Conservation (phyloP, 2,797 vertebrate genomes). For the Rhyacichthys aspro region DNA sequence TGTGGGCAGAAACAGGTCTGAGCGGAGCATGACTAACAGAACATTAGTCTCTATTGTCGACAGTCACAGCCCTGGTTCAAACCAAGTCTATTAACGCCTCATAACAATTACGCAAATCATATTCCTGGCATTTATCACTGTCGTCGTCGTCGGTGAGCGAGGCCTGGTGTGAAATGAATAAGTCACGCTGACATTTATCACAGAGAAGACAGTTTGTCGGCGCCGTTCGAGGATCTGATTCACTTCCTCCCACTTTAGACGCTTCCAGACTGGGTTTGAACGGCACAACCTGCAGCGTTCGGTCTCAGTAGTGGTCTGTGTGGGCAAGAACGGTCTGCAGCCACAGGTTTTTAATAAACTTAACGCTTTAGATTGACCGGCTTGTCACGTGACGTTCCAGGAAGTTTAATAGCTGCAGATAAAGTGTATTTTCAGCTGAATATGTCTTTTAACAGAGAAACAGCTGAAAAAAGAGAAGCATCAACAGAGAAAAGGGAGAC, state of each 20-base stretch:
- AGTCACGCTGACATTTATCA: conserved; percentile 57
- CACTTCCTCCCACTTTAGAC: conserved; percentile 42
- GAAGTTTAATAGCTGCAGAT: too few relatives aligned
- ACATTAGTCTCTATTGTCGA: conserved; percentile 8
- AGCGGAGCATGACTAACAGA: conserved; percentile 1
- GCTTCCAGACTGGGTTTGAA: conserved; percentile 38
- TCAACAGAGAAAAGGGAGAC: too few relatives aligned
- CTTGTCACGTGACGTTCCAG: too few relatives aligned
- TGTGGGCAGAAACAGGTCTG: background rate
- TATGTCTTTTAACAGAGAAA: too few relatives aligned
- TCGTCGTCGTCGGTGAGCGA: conserved; percentile 52
- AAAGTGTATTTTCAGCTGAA: too few relatives aligned
- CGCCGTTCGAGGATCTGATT: conserved; percentile 54
- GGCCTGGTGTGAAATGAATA: conserved; percentile 48
- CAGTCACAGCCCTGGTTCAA: conserved; percentile 15
- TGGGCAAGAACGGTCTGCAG: conserved; percentile 15
- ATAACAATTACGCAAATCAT: conserved; percentile 49
- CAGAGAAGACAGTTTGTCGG: conserved; percentile 33
- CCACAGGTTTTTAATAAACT: too few relatives aligned
- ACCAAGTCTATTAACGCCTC: conserved; percentile 37
- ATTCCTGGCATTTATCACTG: conserved; percentile 60
- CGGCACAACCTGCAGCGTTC: conserved; percentile 24
- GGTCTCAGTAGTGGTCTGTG: conserved; percentile 12
- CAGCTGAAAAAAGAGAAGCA: too few relatives aligned
- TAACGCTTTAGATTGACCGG: too few relatives aligned